Percentiles rank a stretch among this genome's conserved stretches.
phyloP scores from a whole-genome alignment of 92 coral and sea anemone genomes.

The Parazoanthus darwini region DNA sequence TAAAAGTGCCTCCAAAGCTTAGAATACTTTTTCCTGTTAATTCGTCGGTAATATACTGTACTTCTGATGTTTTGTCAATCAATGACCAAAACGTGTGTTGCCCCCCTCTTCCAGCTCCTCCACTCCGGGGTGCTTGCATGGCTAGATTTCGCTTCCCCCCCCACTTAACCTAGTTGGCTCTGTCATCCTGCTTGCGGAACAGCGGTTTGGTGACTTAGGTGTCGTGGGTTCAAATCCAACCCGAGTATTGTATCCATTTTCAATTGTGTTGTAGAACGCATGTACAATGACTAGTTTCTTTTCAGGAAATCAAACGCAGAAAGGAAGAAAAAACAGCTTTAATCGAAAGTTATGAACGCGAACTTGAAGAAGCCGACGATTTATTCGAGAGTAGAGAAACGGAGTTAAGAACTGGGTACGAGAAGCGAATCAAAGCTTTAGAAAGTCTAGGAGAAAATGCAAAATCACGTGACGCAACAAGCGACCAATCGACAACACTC shows the following conservation, averaged over 20 bases:
- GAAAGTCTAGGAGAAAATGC: conserved; percentile 49
- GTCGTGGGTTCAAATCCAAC: neutral
- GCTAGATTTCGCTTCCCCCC: no score
- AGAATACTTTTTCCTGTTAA: no score
- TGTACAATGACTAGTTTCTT: conserved; percentile 11
- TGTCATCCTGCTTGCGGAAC: neutral
- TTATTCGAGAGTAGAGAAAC: conserved; percentile 56
- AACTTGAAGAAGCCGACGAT: conserved; percentile 67
- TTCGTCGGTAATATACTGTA: no score
- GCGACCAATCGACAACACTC: conserved; percentile 11
- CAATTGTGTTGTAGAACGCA: neutral
- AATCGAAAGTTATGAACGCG: conserved; percentile 59
- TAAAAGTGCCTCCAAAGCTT: no score
- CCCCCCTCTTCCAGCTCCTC: no score
- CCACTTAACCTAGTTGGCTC: no score
- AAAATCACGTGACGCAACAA: conserved; percentile 30
- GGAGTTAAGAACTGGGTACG: conserved; percentile 48
- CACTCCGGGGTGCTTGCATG: no score
- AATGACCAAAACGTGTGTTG: no score
- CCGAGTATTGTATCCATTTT: neutral
- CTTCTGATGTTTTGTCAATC: no score
- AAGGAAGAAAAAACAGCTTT: conserved; percentile 54
- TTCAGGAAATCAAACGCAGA: conserved; percentile 55
- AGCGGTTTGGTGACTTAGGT: neutral
- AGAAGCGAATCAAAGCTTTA: conserved; percentile 64